phyloP scores from a whole-genome alignment of 2,113 vertebrate species.

The Urocitellus parryii region DNA sequence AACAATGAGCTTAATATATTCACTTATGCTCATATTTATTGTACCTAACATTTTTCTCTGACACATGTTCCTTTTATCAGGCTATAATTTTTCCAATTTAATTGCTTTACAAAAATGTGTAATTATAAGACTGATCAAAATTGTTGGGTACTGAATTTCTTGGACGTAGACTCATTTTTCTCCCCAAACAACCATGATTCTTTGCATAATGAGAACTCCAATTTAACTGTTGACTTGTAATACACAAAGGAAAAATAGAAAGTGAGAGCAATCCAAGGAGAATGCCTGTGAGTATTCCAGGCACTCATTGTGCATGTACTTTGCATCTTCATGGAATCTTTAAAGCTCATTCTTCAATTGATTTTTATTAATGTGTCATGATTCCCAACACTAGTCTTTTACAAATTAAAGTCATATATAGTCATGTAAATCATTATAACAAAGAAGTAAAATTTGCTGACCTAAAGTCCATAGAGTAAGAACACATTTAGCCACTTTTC shows the following conservation, averaged over 20 bases:
- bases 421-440: background rate
- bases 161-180: conserved; percentile 47
- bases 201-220: conserved; percentile 50
- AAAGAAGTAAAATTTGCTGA: conserved; percentile 23
- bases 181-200: background rate
- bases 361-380: background rate
- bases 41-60: background rate
- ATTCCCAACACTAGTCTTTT: background rate
- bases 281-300: background rate
- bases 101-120: conserved; percentile 60
- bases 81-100: conserved; percentile 40
- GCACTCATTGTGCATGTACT: background rate
- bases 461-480: background rate
- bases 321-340: background rate
- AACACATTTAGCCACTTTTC: background rate
- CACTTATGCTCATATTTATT: background rate
- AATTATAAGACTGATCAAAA: conserved; percentile 64
- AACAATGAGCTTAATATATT: conserved; percentile 25
- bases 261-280: background rate
- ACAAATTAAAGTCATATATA: background rate
- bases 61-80: background rate
- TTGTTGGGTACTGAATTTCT: conserved; percentile 50
- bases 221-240: background rate
- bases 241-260: background rate
- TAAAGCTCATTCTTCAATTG: background rate